Percentiles rank a stretch among this genome's conserved stretches.
Evolutionary conservation across 1,140 invertebrate genomes (phyloP).

Genomic region (Zaprionus ornatus): DNA sequence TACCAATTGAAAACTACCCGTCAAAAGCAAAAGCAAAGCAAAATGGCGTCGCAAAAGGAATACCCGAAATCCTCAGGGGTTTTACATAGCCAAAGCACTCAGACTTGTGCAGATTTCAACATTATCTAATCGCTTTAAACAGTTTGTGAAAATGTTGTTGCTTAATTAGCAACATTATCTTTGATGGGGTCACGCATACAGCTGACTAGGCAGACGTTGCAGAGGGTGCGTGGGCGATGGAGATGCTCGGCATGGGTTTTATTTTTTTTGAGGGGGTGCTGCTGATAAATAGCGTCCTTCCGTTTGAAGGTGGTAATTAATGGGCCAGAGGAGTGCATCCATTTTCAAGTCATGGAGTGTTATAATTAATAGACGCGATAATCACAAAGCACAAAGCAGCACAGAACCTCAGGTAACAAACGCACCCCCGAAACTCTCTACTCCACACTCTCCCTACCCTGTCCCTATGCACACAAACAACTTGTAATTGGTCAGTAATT

Average conservation of each 20-base stretch:
- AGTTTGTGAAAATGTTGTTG: constrained; percentile 62
- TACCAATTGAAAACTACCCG: constrained; percentile 16
- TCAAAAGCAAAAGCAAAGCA: constrained; percentile 19
- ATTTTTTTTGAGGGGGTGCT: not conserved
- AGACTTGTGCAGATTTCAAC: constrained; percentile 38
- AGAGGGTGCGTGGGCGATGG: not conserved
- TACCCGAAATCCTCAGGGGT: not conserved
- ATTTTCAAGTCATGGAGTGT: constrained; percentile 41
- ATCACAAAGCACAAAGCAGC: constrained; percentile 17
- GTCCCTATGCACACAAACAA: not conserved
- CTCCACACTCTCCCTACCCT: no score
- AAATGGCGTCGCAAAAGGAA: constrained; percentile 24
- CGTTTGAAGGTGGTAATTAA: constrained; percentile 60
- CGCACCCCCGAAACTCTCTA: not conserved
- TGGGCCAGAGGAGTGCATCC: constrained; percentile 38
- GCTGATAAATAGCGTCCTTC: constrained; percentile 55
- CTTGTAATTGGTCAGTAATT: constrained; percentile 3
- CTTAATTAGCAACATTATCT: constrained; percentile 77
- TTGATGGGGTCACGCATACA: constrained; percentile 70
- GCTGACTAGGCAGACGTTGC: constrained; percentile 25
- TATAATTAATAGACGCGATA: constrained; percentile 64
- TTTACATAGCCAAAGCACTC: not conserved
- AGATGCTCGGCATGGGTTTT: not conserved
- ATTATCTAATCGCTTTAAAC: constrained; percentile 71
- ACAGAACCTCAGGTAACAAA: constrained; percentile 15